These are phyloP conservation scores for Camponotus floridanus DNA, from an alignment of 1,140 invertebrate species.

Conservation along the genomic window DNA sequence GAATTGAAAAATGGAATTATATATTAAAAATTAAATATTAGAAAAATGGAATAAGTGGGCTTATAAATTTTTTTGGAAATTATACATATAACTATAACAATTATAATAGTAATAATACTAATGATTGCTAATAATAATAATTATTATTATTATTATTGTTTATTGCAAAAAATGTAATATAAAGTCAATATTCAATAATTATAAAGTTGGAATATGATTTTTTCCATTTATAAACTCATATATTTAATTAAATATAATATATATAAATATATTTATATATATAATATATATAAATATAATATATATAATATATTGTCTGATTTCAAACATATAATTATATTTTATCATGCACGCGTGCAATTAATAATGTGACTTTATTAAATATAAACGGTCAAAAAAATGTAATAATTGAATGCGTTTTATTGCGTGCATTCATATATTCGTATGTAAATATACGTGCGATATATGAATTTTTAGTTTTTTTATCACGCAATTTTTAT, in stretches of 20 bases:
- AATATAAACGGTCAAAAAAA: background rate
- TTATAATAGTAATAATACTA: too few relatives aligned
- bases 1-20: too few relatives aligned
- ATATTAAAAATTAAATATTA: too few relatives aligned
- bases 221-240: background rate
- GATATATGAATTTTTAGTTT: background rate
- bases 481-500: constrained; percentile 33
- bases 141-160: too few relatives aligned
- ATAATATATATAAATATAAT: too few relatives aligned
- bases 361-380: constrained; percentile 26
- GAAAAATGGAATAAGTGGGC: too few relatives aligned
- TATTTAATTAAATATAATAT: background rate
- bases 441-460: constrained; percentile 20
- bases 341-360: background rate
- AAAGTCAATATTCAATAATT: background rate
- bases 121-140: too few relatives aligned
- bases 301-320: too few relatives aligned
- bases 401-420: background rate
- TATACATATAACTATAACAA: too few relatives aligned
- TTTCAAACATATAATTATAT: background rate
- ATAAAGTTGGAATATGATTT: background rate
- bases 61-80: too few relatives aligned
- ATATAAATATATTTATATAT: too few relatives aligned
- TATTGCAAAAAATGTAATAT: too few relatives aligned
- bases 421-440: background rate